Base-by-base conservation (phyloP, 2,113 vertebrate genomes). In the Mesitornis unicolor region DNA sequence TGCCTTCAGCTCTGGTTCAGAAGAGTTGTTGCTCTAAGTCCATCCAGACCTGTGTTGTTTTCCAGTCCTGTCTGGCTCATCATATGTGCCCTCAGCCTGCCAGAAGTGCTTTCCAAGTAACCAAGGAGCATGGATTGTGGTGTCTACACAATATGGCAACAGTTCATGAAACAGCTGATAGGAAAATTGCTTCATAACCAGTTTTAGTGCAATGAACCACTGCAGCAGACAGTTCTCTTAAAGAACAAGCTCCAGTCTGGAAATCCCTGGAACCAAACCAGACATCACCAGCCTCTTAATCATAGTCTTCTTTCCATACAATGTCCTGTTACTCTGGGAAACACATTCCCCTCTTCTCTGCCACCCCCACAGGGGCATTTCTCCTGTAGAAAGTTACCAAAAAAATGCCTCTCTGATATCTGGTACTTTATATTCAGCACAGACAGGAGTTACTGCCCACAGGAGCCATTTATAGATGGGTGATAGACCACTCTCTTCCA, bases 31-130 rank as follows among this genome's bases (percentile, higher is more conserved):
- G 11, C 65, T 84, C n/a, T 1, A 0, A 40, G 33, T 11, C 78
- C 67, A 31, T 9, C 45, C 1, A 0, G 42, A 60, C 38, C 9
- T 0, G 0, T 2, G 3, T 1, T 7, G 22, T 9, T 69, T 54
- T 31, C 38, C 40, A 21, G 33, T 56, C 74, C 74, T 2, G 0
- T 19, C 84, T 89, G 57, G n/a, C 75, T 83, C 25, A 2, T 36
- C 8, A 0, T 38, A 31, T 2, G 0, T 64, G 45, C 50, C 61
- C 63, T 47, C 45, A 20, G 3, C 59, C 85, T 86, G 79, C 85
- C 94, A 86, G 67, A 36, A 80, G 29, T 0, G 21, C 59, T 57
- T 83, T 57, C 70, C 67, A 73, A 40, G 65, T 50, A 47, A 8
- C 56, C 50, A 24, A 36, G 70, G 53, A 73, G 65, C 22, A 19